Evolutionary conservation across 2,113 vertebrate genomes (phyloP).

Genomic region (Phylloscopus trochiloides): DNA sequence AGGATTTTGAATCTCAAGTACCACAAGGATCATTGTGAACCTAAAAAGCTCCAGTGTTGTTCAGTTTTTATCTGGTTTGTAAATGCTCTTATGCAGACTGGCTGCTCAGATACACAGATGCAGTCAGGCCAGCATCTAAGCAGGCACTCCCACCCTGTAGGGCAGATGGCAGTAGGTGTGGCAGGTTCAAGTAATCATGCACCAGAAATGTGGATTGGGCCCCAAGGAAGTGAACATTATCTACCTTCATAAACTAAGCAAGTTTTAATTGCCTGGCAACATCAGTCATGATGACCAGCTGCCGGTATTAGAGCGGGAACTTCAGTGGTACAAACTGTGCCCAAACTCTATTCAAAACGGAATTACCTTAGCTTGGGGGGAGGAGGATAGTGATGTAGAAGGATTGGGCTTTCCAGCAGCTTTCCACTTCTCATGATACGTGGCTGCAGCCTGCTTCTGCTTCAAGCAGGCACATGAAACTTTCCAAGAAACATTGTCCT

Average conservation of each 20-base stretch:
- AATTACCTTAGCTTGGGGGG: neutral
- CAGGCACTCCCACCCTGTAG: neutral
- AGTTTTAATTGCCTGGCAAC: neutral
- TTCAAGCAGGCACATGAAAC: fast-evolving
- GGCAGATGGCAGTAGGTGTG: neutral
- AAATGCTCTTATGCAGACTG: neutral
- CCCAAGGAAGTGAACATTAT: neutral
- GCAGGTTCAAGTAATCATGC: neutral
- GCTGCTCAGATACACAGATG: neutral
- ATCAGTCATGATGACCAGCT: neutral
- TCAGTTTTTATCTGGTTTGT: neutral
- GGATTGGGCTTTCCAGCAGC: neutral
- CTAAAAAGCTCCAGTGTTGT: neutral
- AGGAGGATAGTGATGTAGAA: neutral
- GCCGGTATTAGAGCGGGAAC: neutral
- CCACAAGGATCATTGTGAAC: neutral
- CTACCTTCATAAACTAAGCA: neutral
- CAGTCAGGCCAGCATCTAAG: neutral
- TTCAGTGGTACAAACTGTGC: neutral
- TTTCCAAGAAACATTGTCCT: neutral
- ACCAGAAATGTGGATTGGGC: neutral
- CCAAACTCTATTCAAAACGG: neutral
- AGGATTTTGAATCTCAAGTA: neutral
- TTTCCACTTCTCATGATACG: neutral
- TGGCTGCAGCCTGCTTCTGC: neutral